Evolutionary conservation across 1,140 invertebrate genomes (phyloP).

Genomic region (Pectinophora gossypiella): DNA sequence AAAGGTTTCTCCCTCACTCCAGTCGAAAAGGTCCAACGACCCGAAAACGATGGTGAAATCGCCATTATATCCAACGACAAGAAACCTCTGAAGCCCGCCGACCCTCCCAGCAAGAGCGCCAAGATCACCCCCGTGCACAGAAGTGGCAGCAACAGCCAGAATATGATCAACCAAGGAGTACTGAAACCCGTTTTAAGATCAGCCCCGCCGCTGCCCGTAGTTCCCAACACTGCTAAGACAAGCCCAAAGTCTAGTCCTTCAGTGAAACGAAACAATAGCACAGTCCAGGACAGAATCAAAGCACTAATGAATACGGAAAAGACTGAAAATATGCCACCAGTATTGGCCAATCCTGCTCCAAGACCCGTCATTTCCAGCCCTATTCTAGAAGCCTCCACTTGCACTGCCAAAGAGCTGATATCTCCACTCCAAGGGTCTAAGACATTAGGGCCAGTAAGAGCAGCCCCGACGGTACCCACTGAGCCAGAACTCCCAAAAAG

Average conservation of each 20-base stretch:
- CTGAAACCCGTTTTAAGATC: slow-evolving; percentile 56
- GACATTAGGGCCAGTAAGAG: slow-evolving; percentile 73
- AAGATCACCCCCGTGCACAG: slow-evolving; percentile 64
- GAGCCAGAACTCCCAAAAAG: slow-evolving; percentile 54
- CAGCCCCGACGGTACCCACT: slow-evolving; percentile 74
- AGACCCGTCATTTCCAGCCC: slow-evolving; percentile 87
- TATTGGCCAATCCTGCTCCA: slow-evolving; percentile 63
- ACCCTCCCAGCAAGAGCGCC: slow-evolving; percentile 40
- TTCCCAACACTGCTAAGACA: slow-evolving; percentile 37
- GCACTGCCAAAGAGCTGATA: slow-evolving; percentile 83
- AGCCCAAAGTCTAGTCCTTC: slow-evolving; percentile 53
- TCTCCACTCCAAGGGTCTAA: slow-evolving; percentile 72
- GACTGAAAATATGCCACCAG: slow-evolving; percentile 31
- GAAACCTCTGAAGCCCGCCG: slow-evolving; percentile 6
- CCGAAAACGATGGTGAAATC: slow-evolving; percentile 23
- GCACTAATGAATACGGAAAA: slow-evolving; percentile 72
- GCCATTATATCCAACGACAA: slow-evolving; percentile 13
- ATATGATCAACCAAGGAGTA: slow-evolving; percentile 37
- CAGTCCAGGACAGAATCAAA: slow-evolving; percentile 63
- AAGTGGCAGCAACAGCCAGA: slow-evolving; percentile 58
- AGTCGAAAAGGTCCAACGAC: slow-evolving; percentile 73
- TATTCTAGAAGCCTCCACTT: slow-evolving; percentile 86
- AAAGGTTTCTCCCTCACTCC: slow-evolving; percentile 88
- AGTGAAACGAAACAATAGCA: slow-evolving; percentile 58
- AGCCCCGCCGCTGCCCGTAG: slow-evolving; percentile 71